These are phyloP conservation scores for Enhydra lutris DNA, from an alignment of 2,113 vertebrate genomes.

Conservation along the genomic window DNA sequence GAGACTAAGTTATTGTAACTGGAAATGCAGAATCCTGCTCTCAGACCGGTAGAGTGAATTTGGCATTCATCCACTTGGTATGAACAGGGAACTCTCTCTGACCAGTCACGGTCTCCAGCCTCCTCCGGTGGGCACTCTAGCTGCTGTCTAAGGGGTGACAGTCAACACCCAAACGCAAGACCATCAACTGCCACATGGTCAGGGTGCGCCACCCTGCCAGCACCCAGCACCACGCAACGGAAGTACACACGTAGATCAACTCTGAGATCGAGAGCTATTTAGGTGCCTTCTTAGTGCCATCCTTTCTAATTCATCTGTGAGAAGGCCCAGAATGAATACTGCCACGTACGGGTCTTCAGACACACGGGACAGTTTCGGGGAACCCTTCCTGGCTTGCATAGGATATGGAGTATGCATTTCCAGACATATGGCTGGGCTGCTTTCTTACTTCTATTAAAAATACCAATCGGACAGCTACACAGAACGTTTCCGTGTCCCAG, in stretches of 20 bases:
- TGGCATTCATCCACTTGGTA: background rate
- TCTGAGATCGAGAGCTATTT: background rate
- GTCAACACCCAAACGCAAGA: background rate
- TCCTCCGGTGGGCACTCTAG: background rate
- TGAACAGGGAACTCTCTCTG: background rate
- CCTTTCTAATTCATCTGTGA: background rate
- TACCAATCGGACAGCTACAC: background rate
- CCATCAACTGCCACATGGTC: accelerated
- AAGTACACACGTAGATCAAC: background rate
- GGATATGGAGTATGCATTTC: background rate
- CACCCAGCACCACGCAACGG: accelerated
- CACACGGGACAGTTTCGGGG: too few relatives aligned
- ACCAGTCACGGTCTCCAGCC: background rate
- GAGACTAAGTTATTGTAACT: background rate
- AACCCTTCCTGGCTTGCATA: accelerated
- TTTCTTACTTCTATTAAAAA: background rate
- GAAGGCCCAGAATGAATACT: background rate
- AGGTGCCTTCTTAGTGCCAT: background rate
- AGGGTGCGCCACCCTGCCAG: background rate
- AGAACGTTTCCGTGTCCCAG: background rate
- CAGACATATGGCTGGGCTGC: background rate
- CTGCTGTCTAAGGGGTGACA: background rate
- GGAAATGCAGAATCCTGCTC: background rate
- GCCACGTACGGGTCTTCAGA: background rate
- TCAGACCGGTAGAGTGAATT: background rate